phyloP scores from a whole-genome alignment of 1,140 invertebrate species.

The Mercenaria mercenaria region DNA sequence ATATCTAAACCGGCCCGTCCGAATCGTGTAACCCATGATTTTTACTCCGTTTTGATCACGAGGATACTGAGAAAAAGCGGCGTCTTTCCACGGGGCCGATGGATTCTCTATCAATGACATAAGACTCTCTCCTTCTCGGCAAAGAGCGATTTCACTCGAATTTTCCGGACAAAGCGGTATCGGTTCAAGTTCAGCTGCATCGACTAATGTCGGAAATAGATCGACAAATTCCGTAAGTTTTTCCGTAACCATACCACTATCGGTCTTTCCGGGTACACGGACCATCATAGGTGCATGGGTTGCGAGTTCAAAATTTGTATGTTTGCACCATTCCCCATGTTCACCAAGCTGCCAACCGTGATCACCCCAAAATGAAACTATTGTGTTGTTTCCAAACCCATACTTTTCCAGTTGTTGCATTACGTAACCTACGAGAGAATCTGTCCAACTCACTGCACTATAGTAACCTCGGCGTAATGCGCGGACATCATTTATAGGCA shows the following conservation, averaged over 20 bases:
- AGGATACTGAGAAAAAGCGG: conserved; percentile 93
- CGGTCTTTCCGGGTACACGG: conserved; percentile 87
- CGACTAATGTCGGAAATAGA: conserved; percentile 93
- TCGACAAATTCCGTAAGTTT: conserved; percentile 91
- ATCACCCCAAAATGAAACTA: conserved; percentile 92
- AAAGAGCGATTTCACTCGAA: conserved; percentile 85
- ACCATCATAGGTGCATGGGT: conserved; percentile 93
- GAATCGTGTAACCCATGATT: conserved; percentile 92
- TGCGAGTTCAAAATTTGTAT: conserved; percentile 94
- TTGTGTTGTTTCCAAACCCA: conserved; percentile 89
- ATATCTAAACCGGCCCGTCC: conserved; percentile 90
- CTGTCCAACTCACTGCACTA: conserved; percentile 86
- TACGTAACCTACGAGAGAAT: conserved; percentile 91
- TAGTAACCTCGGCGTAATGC: conserved; percentile 86
- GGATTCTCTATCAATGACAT: conserved; percentile 70
- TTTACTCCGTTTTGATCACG: conserved; percentile 92
- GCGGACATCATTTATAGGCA: conserved; percentile 37
- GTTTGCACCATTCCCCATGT: conserved; percentile 94
- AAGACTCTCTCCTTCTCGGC: conserved; percentile 91
- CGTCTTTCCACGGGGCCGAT: conserved; percentile 67
- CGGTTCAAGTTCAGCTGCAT: conserved; percentile 88
- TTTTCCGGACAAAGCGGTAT: conserved; percentile 87
- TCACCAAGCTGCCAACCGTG: conserved; percentile 96
- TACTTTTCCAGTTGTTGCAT: conserved; percentile 88
- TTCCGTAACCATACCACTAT: conserved; percentile 63